Conservation (phyloP, 2,113 vertebrate genomes). For the Cnemophilus loriae region DNA sequence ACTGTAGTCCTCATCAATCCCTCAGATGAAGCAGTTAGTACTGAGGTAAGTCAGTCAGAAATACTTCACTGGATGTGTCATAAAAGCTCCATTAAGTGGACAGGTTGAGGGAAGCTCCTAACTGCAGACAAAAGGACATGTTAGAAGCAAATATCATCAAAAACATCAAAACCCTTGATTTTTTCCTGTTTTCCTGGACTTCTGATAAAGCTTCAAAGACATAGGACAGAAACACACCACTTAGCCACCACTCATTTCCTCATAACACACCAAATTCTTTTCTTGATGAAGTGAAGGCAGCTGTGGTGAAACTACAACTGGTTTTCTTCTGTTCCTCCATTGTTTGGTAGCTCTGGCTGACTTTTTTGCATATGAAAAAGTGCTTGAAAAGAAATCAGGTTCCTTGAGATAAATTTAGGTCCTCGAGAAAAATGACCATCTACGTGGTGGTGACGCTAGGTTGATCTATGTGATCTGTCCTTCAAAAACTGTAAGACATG, state of each 20-base stretch:
- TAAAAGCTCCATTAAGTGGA: background rate
- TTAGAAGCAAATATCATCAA: background rate
- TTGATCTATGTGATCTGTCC: background rate
- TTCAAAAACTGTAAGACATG: background rate
- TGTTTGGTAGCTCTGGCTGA: background rate
- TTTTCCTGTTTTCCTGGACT: background rate
- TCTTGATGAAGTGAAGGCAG: background rate
- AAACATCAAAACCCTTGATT: background rate
- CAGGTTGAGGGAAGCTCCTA: background rate
- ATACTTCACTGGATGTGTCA: background rate
- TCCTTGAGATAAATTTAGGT: background rate
- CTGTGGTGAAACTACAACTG: background rate
- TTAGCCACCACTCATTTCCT: background rate
- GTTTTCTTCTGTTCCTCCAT: background rate
- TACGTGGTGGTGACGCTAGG: background rate
- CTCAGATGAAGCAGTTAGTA: constrained; percentile 94
- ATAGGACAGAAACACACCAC: background rate
- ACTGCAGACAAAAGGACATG: background rate
- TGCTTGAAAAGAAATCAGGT: background rate
- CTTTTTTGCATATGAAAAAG: background rate
- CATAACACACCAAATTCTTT: background rate
- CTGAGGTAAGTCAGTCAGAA: constrained; percentile 76
- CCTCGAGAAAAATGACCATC: background rate
- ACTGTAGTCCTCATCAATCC: constrained; percentile 97
- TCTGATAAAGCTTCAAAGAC: background rate